These are phyloP conservation scores for Anadara kagoshimensis DNA, from an alignment of 1,140 invertebrate species.

Conservation along the genomic window DNA sequence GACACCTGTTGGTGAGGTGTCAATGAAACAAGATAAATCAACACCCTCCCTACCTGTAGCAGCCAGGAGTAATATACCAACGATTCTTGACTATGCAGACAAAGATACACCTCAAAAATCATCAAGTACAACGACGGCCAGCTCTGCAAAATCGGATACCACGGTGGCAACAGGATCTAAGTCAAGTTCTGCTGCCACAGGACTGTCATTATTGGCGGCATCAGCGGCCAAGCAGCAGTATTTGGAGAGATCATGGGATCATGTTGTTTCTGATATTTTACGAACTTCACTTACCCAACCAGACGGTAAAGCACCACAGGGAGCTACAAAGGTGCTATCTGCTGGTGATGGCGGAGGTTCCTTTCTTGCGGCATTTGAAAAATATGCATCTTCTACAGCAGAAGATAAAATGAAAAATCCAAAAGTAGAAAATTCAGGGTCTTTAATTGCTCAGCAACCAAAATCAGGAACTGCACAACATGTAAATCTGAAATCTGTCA, in stretches of 20 bases:
- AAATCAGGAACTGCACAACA: too few relatives aligned
- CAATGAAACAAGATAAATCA: not conserved
- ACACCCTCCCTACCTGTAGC: not conserved
- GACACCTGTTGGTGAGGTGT: constrained; percentile 4
- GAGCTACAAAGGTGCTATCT: constrained; percentile 1
- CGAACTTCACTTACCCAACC: constrained; percentile 27
- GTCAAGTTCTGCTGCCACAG: not conserved
- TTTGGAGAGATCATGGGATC: constrained; percentile 38
- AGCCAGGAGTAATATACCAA: not conserved
- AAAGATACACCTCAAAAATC: not conserved
- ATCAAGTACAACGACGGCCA: not conserved
- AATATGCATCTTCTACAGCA: constrained; percentile 24
- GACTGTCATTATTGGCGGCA: constrained; percentile 32
- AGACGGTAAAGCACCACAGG: not conserved
- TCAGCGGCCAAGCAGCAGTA: constrained; percentile 37
- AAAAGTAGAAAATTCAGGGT: too few relatives aligned
- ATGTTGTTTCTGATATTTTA: constrained; percentile 40
- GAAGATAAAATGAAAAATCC: too few relatives aligned
- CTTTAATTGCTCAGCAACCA: too few relatives aligned
- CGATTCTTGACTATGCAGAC: constrained; percentile 22
- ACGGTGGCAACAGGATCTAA: not conserved
- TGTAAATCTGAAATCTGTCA: too few relatives aligned
- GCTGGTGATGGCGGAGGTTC: not conserved
- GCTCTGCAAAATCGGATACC: not conserved
- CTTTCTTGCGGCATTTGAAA: constrained; percentile 36